Conservation (phyloP, 2,888 invertebrate genomes). For the Himalopsyche kuldschensis region DNA sequence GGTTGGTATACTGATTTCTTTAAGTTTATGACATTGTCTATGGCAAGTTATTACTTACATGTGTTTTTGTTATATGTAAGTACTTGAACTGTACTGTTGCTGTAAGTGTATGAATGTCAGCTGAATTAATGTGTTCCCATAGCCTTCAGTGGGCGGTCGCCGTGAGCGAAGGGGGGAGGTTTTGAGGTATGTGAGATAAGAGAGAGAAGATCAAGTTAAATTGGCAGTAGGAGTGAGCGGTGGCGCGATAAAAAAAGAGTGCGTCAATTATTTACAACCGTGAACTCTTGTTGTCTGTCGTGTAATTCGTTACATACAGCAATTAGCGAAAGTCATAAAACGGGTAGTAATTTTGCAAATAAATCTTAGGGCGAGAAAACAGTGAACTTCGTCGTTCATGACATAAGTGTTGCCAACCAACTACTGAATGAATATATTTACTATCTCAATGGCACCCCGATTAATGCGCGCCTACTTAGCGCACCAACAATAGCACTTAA, state of each 20-base stretch:
- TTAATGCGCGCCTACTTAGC: too few species aligned
- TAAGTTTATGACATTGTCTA: not conserved
- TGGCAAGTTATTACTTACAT: not conserved
- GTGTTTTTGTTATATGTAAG: not conserved
- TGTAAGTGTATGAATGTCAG: conserved; percentile 1
- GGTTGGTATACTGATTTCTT: not conserved
- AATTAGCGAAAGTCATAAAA: not conserved
- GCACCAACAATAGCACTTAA: too few species aligned
- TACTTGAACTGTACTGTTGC: not conserved
- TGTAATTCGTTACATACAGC: not conserved
- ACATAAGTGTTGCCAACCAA: too few species aligned
- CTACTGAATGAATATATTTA: too few species aligned
- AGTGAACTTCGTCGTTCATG: too few species aligned
- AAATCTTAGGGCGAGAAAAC: too few species aligned
- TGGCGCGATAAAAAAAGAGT: not conserved
- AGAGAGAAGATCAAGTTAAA: not conserved
- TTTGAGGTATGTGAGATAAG: not conserved
- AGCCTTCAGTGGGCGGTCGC: not conserved
- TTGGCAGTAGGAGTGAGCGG: not conserved
- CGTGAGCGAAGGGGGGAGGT: not conserved
- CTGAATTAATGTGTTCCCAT: conserved; percentile 21
- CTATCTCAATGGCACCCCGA: too few species aligned
- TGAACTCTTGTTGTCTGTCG: not conserved
- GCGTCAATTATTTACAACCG: not conserved
- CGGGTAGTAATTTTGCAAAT: too few species aligned